Evolutionary conservation across 2,888 invertebrate species (phyloP), one percentile per base, ranked within the genome.

Genomic region (Erynnis tages): DNA sequence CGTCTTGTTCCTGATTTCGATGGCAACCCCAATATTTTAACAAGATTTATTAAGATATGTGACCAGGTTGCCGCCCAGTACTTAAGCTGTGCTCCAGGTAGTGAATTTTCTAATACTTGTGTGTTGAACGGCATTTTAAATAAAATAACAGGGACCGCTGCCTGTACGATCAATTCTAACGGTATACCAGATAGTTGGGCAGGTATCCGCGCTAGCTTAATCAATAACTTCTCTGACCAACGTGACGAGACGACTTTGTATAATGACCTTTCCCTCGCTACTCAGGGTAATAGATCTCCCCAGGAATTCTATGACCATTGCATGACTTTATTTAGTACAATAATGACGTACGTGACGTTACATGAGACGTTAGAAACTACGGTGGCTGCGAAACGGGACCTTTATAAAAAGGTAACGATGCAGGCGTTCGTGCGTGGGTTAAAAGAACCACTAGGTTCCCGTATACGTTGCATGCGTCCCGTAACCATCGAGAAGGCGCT

Each of bases 1-100:
- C 43, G 54, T 19, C 8, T 49, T 14, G 54, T 64, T 1, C 94
- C 90, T 92, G 83, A 79, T 91, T 94, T 65, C 92, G 86, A 25
- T 93, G 72, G 57, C 2, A 61, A 62, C 34, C 52, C 57, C 1
- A 56, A 61, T 14, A 49, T 61, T 1, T n/a, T 62, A 1, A 60
- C 57, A 0, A 30, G 62, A 6, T 66, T 69, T 11, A 60, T 67
- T 6, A 43, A 47, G 0, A 21, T 69, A 1, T 66, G 65, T 38
- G 66, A 69, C 14, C 56, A 62, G 16, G 19, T 55, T 35, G 54
- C 53, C 2, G n/a, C 38, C 1, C 17, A 49, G 11, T 56, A 54
- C 40, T 5, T 54, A 2, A 54, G 14, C 11, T n/a, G 4, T 1
- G 44, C 21, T 3, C 55, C 50, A 0, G 55, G 55, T 1, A 27